Base-by-base conservation (phyloP, 2,797 vertebrate genomes). In the Gymnoscopelus braueri region DNA sequence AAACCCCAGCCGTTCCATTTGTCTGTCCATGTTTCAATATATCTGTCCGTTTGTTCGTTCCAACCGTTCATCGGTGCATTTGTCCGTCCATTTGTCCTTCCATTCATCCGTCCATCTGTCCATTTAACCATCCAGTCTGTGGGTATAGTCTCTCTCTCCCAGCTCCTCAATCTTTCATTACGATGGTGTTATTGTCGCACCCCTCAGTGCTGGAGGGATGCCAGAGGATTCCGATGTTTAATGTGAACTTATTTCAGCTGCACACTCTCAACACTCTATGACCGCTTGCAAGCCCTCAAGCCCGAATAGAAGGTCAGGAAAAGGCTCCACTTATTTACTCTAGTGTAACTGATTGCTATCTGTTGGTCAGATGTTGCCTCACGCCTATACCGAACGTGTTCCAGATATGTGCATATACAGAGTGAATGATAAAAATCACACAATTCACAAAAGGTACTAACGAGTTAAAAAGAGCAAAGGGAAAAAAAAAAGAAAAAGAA, bases 1-100 rank as follows among this genome's bases (percentile, higher is more conserved):
- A 79, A 68, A 78, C 71, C 57, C 56, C 67, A 68, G 60, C 75
- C 77, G 79, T 87, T 80, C 80, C 63, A 65, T 72, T 65, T 39
- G 69, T 80, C 65, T 56, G 69, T 71, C 67, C 58, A 72, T 75
- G 66, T 54, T 60, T 76, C 61, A 49, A 72, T 82, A 77, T 66
- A 55, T 67, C 49, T 35, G 47, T 76, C 64, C 44, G n/a, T 47
- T 48, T 35, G 23, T 70, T 49, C 58, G 54, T 44, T 35, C 24
- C 0, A 44, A 14, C 60, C 44, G 61, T 44, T 44, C 39, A 44
- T 44, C 9, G 39, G 39, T 44, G 39, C 39, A 44, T 44, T 44
- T 44, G 39, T 75, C 67, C 56, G 58, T 75, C 63, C 54, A 72
- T 82, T 77, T 65, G 51, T 69, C 48, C 44, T 52, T 76, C 66